Percentiles rank a stretch among this genome's conserved stretches.
These are phyloP conservation scores for Conistra vaccinii DNA, from an alignment of 2,888 invertebrate species.

Conservation along the genomic window DNA sequence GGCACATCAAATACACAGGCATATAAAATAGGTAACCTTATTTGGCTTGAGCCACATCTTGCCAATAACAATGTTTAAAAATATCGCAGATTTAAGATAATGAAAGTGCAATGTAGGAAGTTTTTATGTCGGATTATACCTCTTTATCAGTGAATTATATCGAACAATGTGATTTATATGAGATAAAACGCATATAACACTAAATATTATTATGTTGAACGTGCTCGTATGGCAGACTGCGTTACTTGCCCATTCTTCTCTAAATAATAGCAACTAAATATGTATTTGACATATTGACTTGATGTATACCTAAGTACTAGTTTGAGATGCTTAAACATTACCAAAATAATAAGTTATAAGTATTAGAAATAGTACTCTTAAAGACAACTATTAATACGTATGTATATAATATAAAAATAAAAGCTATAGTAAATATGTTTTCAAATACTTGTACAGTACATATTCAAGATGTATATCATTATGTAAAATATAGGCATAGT, in stretches of 20 bases:
- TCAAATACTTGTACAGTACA: slow-evolving; percentile 7
- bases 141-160: slow-evolving; percentile 31
- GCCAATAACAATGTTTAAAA: slow-evolving; percentile 7
- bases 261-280: neutral
- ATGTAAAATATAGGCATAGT: neutral
- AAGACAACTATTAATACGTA: too few relatives aligned
- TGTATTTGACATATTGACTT: neutral
- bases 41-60: neutral
- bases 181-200: slow-evolving; percentile 21
- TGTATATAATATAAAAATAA: neutral
- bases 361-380: slow-evolving; percentile 11
- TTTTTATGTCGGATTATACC: slow-evolving; percentile 26
- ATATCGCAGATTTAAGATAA: slow-evolving; percentile 19
- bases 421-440: slow-evolving; percentile 5
- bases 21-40: neutral
- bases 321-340: neutral
- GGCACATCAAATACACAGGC: too few relatives aligned
- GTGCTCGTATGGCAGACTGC: neutral
- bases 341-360: too few relatives aligned
- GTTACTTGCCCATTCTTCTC: neutral
- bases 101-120: slow-evolving; percentile 53
- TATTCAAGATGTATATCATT: neutral
- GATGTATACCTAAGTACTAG: too few relatives aligned
- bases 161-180: slow-evolving; percentile 16
- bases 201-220: neutral